phyloP scores from a whole-genome alignment of 2,113 vertebrate genomes.

The Varanus komodoensis region DNA sequence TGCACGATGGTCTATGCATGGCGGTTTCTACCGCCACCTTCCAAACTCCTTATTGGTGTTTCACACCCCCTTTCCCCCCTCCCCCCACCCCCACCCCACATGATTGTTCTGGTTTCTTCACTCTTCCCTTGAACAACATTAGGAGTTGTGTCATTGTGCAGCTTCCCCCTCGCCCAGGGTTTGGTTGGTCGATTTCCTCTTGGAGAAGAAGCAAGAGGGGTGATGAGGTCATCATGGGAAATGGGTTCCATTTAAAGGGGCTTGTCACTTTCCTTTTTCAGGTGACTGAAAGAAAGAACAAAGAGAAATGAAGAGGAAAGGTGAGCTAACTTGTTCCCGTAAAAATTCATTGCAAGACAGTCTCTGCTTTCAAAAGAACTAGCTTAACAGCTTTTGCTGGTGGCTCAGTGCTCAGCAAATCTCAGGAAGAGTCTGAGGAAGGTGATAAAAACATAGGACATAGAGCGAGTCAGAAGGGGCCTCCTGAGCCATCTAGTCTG shows the following conservation, averaged over 20 bases:
- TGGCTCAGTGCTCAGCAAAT: not conserved
- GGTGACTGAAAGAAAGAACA: constrained; percentile 83
- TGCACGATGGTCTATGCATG: constrained; percentile 9
- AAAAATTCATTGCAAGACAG: not conserved
- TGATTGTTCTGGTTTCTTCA: constrained; percentile 42
- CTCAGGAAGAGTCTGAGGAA: not conserved
- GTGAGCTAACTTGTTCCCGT: not conserved
- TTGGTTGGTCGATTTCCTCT: constrained; percentile 62
- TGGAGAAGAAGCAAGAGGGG: constrained; percentile 43
- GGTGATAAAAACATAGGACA: no score
- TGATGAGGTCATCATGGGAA: constrained; percentile 56
- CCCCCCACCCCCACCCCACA: constrained; percentile 60
- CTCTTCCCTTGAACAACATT: constrained; percentile 50
- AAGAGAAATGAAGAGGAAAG: not conserved
- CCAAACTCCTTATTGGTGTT: not conserved
- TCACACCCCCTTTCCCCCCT: constrained; percentile 44
- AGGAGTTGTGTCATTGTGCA: constrained; percentile 54
- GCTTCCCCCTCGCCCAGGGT: constrained; percentile 62
- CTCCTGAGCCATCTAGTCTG: no score
- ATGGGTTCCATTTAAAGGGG: constrained; percentile 86
- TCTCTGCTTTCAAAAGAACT: fast-evolving
- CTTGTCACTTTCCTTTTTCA: constrained; percentile 99
- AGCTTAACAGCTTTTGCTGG: no score
- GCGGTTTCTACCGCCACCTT: constrained; percentile 15
- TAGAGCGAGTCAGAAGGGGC: no score